Conservation (phyloP, 2,113 vertebrate species). For the Tetrao urogallus region DNA sequence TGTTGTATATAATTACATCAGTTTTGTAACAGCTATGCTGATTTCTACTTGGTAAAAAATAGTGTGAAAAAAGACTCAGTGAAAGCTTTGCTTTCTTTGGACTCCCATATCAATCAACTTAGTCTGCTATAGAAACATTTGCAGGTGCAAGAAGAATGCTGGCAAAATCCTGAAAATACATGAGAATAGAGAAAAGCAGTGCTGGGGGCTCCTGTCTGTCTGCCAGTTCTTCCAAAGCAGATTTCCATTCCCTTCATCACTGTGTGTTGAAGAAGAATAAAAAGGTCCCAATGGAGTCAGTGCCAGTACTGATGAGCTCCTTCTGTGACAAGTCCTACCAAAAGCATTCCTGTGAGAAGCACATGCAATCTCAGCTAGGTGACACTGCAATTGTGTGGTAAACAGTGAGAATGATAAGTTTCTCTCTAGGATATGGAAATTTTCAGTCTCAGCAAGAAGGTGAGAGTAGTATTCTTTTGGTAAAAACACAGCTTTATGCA, state of each 20-base stretch:
- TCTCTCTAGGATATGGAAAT: conserved; percentile 13
- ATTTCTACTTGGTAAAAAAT: background rate
- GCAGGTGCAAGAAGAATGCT: background rate
- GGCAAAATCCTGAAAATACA: background rate
- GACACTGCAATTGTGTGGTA: background rate
- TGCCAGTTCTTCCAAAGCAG: background rate
- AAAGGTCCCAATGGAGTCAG: background rate
- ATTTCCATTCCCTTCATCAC: background rate
- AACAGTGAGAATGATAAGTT: background rate
- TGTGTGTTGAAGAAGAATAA: background rate
- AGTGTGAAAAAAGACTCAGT: background rate
- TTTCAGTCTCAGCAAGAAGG: background rate
- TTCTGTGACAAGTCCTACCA: background rate
- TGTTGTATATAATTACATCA: background rate
- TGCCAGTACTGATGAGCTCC: background rate
- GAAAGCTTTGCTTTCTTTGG: background rate
- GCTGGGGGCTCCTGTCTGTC: background rate
- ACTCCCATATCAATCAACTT: background rate
- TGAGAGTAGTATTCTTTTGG: background rate
- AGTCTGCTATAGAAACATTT: background rate
- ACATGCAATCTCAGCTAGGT: background rate
- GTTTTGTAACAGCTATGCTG: background rate
- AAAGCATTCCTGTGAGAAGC: background rate
- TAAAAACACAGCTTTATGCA: background rate
- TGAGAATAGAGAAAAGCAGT: background rate